Conservation (phyloP, 2,888 invertebrate species). For the Scaptomyza polygonia region DNA sequence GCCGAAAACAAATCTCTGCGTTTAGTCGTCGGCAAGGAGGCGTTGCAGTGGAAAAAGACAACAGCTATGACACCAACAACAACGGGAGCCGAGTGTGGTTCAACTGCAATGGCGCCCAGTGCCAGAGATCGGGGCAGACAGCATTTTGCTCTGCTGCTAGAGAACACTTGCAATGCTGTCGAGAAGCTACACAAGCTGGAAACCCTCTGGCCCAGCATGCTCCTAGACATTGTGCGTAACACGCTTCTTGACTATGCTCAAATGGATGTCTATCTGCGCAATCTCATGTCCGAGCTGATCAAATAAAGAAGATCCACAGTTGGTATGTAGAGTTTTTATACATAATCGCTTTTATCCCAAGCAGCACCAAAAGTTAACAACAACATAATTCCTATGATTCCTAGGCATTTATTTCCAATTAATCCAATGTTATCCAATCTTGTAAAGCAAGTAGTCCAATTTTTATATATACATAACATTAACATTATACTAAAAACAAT, state of each 20-base stretch:
- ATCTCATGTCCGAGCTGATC: slow-evolving; percentile 83
- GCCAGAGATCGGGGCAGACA: slow-evolving; percentile 89
- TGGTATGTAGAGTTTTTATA: slow-evolving; percentile 37
- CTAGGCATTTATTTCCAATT: slow-evolving; percentile 64
- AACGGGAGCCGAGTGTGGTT: slow-evolving; percentile 10
- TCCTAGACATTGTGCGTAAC: slow-evolving; percentile 91
- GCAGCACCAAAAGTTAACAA: slow-evolving; percentile 26
- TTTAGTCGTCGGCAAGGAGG: slow-evolving; percentile 94
- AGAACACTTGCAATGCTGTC: slow-evolving; percentile 90
- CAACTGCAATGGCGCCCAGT: slow-evolving; percentile 53
- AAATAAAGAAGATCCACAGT: slow-evolving; percentile 59
- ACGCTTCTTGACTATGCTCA: slow-evolving; percentile 92
- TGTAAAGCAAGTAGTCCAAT: slow-evolving; percentile 73
- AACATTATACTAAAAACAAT: slow-evolving; percentile 54
- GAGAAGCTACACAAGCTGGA: slow-evolving; percentile 91
- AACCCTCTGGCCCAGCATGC: slow-evolving; percentile 90
- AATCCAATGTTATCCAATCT: slow-evolving; percentile 39
- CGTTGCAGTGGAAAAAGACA: slow-evolving; percentile 88
- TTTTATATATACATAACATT: slow-evolving; percentile 75
- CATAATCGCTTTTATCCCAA: slow-evolving; percentile 60
- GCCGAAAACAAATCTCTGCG: slow-evolving; percentile 90
- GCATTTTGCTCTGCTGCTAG: slow-evolving; percentile 89
- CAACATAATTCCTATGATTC: slow-evolving; percentile 57
- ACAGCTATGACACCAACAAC: slow-evolving; percentile 13
- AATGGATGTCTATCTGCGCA: slow-evolving; percentile 91